Evolutionary conservation across 2,113 vertebrate genomes (phyloP).

Genomic region (Peucedramus taeniatus): DNA sequence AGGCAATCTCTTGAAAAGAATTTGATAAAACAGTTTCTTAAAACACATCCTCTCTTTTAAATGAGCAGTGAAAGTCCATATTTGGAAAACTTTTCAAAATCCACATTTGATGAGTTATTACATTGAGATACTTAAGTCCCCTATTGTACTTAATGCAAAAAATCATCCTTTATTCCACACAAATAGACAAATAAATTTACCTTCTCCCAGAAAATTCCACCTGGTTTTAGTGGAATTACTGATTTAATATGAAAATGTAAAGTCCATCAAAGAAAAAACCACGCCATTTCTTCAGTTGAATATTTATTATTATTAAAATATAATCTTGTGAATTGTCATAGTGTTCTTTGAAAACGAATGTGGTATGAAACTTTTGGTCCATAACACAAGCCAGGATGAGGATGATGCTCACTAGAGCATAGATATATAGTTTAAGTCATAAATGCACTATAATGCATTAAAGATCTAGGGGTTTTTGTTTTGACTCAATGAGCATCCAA

Average conservation of each 20-base stretch:
- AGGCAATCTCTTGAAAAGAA: neutral
- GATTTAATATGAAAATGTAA: neutral
- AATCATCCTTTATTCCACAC: neutral
- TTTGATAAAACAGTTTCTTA: neutral
- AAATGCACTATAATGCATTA: neutral
- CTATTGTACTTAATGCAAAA: neutral
- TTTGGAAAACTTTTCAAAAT: neutral
- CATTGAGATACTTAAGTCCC: neutral
- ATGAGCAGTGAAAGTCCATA: neutral
- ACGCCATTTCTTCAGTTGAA: neutral
- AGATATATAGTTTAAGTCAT: neutral
- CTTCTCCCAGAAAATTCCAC: neutral
- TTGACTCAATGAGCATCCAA: neutral
- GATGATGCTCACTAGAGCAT: neutral
- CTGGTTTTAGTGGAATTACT: neutral
- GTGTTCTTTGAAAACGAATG: slow-evolving; percentile 10
- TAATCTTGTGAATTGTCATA: neutral
- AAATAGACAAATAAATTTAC: neutral
- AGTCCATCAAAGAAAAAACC: neutral
- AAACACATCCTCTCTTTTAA: neutral
- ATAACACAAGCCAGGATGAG: neutral
- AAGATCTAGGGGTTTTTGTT: neutral
- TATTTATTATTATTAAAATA: neutral
- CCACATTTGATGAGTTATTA: neutral
- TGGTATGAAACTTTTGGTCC: neutral